These are phyloP conservation scores for Plectropomus leopardus DNA, from an alignment of 2,113 vertebrate species.

Conservation along the genomic window DNA sequence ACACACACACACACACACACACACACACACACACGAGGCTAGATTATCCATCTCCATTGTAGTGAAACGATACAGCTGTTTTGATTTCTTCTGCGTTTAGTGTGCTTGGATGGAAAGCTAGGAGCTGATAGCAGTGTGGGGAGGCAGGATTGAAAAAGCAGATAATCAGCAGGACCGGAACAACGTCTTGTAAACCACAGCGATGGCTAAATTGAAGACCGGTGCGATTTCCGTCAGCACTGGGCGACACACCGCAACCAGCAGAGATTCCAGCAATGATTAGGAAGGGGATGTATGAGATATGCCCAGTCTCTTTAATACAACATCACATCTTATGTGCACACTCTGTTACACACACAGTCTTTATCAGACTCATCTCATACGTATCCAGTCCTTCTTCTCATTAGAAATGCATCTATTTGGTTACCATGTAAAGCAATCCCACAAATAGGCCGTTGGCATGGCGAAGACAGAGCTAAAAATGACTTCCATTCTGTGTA, in stretches of 20 bases:
- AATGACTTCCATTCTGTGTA: constrained; percentile 35
- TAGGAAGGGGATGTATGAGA: constrained; percentile 20
- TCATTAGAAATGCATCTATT: constrained; percentile 56
- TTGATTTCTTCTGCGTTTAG: constrained; percentile 16
- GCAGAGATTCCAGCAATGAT: constrained; percentile 50
- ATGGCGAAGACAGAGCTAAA: constrained; percentile 19
- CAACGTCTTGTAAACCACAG: background rate
- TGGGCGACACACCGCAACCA: constrained; percentile 27
- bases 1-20: background rate
- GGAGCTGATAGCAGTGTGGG: background rate
- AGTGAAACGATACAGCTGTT: background rate
- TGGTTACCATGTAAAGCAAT: constrained; percentile 15
- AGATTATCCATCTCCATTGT: constrained; percentile 27
- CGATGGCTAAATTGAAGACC: constrained; percentile 60
- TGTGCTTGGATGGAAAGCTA: background rate
- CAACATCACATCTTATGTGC: constrained; percentile 7
- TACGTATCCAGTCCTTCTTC: background rate
- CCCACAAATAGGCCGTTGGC: constrained; percentile 34
- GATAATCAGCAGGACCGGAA: constrained; percentile 61
- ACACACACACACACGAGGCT: background rate
- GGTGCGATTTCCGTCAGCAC: constrained; percentile 47
- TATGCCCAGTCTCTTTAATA: constrained; percentile 4
- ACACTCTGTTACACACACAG: background rate
- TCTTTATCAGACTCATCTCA: constrained; percentile 32
- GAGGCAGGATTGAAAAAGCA: constrained; percentile 19